Percentiles rank a stretch among this genome's conserved stretches.
phyloP scores from a whole-genome alignment of 2,113 vertebrate species.

The Carollia perspicillata region DNA sequence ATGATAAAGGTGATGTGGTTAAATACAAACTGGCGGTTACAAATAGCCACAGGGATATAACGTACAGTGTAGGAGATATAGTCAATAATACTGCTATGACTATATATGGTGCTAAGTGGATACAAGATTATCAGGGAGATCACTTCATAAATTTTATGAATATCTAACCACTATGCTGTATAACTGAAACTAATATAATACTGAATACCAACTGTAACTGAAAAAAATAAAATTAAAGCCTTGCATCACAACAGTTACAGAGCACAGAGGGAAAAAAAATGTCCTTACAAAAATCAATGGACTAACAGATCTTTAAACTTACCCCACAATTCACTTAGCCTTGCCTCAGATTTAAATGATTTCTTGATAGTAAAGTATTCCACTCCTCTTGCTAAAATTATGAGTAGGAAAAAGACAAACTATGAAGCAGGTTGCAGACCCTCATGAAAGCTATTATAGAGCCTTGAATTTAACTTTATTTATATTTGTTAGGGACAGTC shows the following conservation, averaged over 20 bases:
- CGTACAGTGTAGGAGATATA: background rate
- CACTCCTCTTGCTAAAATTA: background rate
- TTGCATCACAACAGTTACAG: background rate
- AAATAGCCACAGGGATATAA: background rate
- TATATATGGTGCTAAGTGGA: background rate
- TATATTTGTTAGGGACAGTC: background rate
- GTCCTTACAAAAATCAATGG: background rate
- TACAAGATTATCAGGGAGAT: background rate
- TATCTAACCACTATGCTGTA: background rate
- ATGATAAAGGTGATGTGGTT: background rate
- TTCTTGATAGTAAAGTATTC: background rate
- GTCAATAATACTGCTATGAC: background rate
- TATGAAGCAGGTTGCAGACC: background rate
- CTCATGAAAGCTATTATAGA: background rate
- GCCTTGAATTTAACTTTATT: background rate
- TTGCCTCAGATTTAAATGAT: background rate
- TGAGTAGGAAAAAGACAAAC: background rate
- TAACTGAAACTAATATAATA: background rate
- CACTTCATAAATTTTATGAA: background rate
- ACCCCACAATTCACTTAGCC: background rate
- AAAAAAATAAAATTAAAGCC: background rate
- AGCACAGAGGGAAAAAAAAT: background rate
- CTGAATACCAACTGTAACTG: background rate
- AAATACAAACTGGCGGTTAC: background rate
- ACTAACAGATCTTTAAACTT: background rate